Evolutionary conservation across 2,113 vertebrate species (phyloP), one percentile per base, ranked within the genome.

Genomic region (Emberiza fucata): DNA sequence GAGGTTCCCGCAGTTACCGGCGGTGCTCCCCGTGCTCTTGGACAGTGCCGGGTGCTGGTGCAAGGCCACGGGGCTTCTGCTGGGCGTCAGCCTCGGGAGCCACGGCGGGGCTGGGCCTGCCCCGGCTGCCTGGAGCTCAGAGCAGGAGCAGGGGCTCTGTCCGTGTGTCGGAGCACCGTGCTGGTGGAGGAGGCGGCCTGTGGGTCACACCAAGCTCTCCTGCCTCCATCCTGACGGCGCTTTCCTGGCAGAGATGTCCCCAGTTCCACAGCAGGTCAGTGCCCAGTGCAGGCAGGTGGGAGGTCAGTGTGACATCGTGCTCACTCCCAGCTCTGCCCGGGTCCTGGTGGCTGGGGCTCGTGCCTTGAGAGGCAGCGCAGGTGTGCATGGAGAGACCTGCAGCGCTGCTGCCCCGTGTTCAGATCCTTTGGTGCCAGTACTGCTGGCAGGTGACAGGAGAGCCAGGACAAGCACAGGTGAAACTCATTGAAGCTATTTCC

Each of bases 1-100:
- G 1, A 0, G 0, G 9, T 14, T 24, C 35, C 5, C 14, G 24
- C n/a, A 1, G 14, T 1, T 6, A 2, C 14, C 0, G 0, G 14
- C 4, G 2, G 13, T 13, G 71, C 14, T n/a, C 19, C 40, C 68
- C 12, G 33, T 2, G 48, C 47, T 2, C 0, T 5, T 44, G 8
- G 3, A 6, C 15, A 37, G 27, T 1, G 1, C 71, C 15, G 44
- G 40, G 21, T 29, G 56, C 11, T 0, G 2, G 51, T 47, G 21
- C 35, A 50, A 21, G 48, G 53, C 48, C 2, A 0, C 2, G 13
- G 53, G 21, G 44, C 35, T 83, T 27, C 15, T 50, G 54, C 59
- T n/a, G 70, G 54, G 10, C 54, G 21, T 33, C 37, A 9, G 48
- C 53, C 22, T 59, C 8, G 1, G 37, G 27, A 65, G 27, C 54